Evolutionary conservation across 2,113 vertebrate genomes (phyloP), one percentile per base, ranked within the genome.

Genomic region (Mungos mungo): DNA sequence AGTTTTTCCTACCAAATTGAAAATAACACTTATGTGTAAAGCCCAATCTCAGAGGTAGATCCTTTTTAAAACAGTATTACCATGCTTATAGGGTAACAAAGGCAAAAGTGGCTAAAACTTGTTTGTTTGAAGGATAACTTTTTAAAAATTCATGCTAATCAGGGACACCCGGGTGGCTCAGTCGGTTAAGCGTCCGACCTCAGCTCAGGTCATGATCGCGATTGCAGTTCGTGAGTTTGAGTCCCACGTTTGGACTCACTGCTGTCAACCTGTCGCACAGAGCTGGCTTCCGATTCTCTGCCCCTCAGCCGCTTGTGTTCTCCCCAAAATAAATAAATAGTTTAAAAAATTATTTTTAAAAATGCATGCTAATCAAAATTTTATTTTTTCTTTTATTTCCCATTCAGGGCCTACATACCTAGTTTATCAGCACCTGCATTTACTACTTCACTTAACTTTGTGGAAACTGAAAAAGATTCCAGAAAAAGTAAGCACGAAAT

Each of bases 361-460:
- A 88, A 47, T 84, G 7, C 15, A 3, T 52, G 19, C 16, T 92
- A 57, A n/a, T 82, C n/a, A 35, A 94, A 77, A 86, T 82, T 45
- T 13, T 16, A 68, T 31, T 41, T 52, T 66, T 95, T 6, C 65
- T 90, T 92, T 81, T 88, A 21, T 96, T 47, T 19, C 10, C 29
- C 4, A 2, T 5, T 94, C 72, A 98, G 97, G 79, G 81, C 91
- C 50, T 83, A 63, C 23, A 68, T 66, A 68, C n/a, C 97, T 81
- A 98, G 66, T 93, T 87, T 88, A 88, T 65, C 96, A 88, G 79
- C 77, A 92, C 97, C 97, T 96, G 77, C 90, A 3, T 98, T 98
- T 72, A 96, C 66, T 31, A 71, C 97, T 91, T 98, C 97, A 71
- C 97, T 98, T 86, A 96, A 97, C 88, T 97, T 97, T 76, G 97